Conservation (phyloP, 2,888 invertebrate genomes). For the Sphaerophoria rueppellii region DNA sequence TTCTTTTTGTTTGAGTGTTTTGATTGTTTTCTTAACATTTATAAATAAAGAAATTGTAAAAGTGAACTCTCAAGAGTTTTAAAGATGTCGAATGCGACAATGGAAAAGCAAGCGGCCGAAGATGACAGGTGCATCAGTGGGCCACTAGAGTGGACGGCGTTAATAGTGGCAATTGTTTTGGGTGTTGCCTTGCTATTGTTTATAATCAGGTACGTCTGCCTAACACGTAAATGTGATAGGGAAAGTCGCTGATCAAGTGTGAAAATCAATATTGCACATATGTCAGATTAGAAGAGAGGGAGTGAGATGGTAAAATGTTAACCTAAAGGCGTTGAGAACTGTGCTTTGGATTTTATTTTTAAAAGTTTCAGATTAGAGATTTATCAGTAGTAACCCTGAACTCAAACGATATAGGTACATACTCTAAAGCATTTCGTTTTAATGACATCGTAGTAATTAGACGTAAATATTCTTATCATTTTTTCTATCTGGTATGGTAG, state of each 20-base stretch:
- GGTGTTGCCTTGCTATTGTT: slow-evolving; percentile 63
- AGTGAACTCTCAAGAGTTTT: not conserved
- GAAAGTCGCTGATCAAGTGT: slow-evolving; percentile 48
- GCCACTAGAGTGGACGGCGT: slow-evolving; percentile 59
- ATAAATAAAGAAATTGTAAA: slow-evolving; percentile 17
- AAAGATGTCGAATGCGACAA: slow-evolving; percentile 48
- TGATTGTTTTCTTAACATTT: slow-evolving; percentile 14
- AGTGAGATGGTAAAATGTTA: not conserved
- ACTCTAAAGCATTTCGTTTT: too few species aligned
- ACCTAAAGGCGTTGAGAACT: too few species aligned
- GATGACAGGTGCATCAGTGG: slow-evolving; percentile 63
- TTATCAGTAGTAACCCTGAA: too few species aligned
- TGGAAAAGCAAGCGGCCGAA: slow-evolving; percentile 36
- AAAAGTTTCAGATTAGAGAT: too few species aligned
- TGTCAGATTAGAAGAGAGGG: not conserved
- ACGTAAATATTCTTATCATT: too few species aligned
- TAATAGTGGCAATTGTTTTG: slow-evolving; percentile 62
- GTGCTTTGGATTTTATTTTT: too few species aligned
- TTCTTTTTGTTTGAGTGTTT: slow-evolving; percentile 13
- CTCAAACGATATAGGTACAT: too few species aligned
- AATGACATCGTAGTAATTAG: too few species aligned
- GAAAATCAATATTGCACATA: slow-evolving; percentile 1
- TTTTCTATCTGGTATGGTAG: too few species aligned
- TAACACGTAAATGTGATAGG: slow-evolving; percentile 17
- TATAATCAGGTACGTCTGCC: slow-evolving; percentile 58